Base-by-base conservation (phyloP, 2,113 vertebrate genomes). In the Morphnarchus princeps region DNA sequence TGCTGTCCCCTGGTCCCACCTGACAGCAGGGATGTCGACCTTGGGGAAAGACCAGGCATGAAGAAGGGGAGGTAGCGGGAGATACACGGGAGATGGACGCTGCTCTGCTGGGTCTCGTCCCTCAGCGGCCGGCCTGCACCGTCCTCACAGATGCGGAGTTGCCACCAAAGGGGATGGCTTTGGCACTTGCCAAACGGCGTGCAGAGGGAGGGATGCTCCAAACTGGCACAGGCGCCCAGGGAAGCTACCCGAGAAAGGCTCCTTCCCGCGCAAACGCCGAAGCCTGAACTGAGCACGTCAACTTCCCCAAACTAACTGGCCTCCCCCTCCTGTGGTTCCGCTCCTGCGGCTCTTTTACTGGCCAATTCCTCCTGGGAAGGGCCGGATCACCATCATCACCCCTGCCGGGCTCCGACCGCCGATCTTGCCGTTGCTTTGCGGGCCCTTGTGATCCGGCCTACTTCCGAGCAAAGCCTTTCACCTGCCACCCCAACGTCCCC, bases 1-100 rank as follows among this genome's bases (percentile, higher is more conserved):
- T 0, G 1, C 62, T 52, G 34, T 42, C 20, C 18, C 26, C 22
- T 61, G 12, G 21, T 43, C 40, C 26, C 29, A 24, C 50, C 12
- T 4, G 4, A 25, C 4, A 66, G 28, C 2, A 1, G n/a, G n/a
- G 54, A 63, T 3, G 17, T 1, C 0, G 4, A n/a, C 5, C 10
- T 1, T 29, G 54, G 19, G 38, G 13, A 29, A 61, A 36, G n/a
- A 49, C 13, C 6, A 7, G 32, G 40, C 11, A 3, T 6, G 4
- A 74, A 13, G 42, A 76, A 45, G 13, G 11, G 38, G 63, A 87
- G 21, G 26, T 13, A 15, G 1, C 10, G 6, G 62, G 42, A 42
- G 26, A 38, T 29, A 13, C 3, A 36, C 0, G 7, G 38, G 58
- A 63, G 38, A 26, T 10, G 43, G 43, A 12, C 6, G 3, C 24